Evolutionary conservation across 1,140 invertebrate genomes (phyloP).

Genomic region (Holotrichia oblita): DNA sequence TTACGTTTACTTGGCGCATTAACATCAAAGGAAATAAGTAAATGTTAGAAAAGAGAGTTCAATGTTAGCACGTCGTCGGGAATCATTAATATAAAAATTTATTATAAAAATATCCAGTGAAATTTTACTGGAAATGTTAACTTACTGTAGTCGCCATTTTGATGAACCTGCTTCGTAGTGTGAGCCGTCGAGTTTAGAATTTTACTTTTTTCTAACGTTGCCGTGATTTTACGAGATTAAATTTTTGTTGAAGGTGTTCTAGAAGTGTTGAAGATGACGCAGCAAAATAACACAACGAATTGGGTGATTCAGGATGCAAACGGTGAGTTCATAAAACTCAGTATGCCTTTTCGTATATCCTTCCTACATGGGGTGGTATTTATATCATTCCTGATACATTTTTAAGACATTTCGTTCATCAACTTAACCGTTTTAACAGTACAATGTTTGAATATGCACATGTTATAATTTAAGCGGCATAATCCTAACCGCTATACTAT

Average conservation of each 20-base stretch:
- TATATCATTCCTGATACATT: slow-evolving; percentile 36
- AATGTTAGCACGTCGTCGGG: slow-evolving; percentile 45
- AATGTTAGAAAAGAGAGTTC: slow-evolving; percentile 46
- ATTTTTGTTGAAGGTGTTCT: slow-evolving; percentile 41
- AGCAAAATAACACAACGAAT: slow-evolving; percentile 70
- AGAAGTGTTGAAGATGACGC: slow-evolving; percentile 62
- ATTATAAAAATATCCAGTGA: slow-evolving; percentile 40
- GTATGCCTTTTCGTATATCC: slow-evolving; percentile 49
- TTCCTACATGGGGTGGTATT: slow-evolving; percentile 43
- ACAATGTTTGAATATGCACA: neutral
- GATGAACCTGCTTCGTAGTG: slow-evolving; percentile 49
- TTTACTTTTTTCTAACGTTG: slow-evolving; percentile 44
- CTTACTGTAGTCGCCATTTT: slow-evolving; percentile 68
- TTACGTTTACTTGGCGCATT: slow-evolving; percentile 48
- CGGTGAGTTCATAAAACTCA: slow-evolving; percentile 65
- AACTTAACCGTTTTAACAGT: neutral
- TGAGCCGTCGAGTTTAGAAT: slow-evolving; percentile 45
- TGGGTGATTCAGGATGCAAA: slow-evolving; percentile 73
- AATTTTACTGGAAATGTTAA: slow-evolving; percentile 59
- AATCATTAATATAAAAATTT: slow-evolving; percentile 49
- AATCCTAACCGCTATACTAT: neutral
- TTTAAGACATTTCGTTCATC: neutral
- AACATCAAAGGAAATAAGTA: slow-evolving; percentile 43
- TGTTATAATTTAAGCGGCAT: neutral
- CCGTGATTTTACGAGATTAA: slow-evolving; percentile 19